A percentile compares a stretch with the other conserved stretches of the same genome.
These are phyloP conservation scores for Anthopleura xanthogrammica DNA, from an alignment of 92 coral and sea anemone genomes.

Conservation along the genomic window DNA sequence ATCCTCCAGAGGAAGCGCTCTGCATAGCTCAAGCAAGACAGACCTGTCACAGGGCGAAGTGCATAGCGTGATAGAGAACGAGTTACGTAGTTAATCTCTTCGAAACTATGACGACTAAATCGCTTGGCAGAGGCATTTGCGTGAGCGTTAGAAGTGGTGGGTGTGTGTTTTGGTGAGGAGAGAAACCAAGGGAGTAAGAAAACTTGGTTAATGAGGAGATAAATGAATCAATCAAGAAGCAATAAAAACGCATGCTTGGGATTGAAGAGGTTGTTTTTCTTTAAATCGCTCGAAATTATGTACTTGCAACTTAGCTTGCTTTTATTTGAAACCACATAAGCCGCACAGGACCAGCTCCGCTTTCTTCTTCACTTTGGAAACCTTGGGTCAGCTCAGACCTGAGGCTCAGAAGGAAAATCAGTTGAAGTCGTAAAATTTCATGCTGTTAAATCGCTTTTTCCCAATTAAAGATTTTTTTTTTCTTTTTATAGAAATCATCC, in stretches of 20 bases:
- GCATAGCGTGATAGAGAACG: neutral
- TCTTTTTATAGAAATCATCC: slow-evolving; percentile 3
- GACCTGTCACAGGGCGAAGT: neutral
- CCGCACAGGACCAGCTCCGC: neutral
- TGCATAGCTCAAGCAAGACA: neutral
- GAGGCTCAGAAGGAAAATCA: neutral
- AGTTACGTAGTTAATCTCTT: neutral
- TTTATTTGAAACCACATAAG: neutral
- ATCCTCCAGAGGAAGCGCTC: neutral
- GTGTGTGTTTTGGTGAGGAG: neutral
- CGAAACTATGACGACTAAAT: slow-evolving; percentile 1
- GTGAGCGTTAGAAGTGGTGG: slow-evolving; percentile 1
- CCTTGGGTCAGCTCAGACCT: neutral
- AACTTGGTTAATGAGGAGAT: neutral
- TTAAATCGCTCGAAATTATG: neutral
- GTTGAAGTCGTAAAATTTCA: neutral
- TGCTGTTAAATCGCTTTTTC: neutral
- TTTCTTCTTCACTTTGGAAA: neutral
- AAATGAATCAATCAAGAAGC: slow-evolving; percentile 5
- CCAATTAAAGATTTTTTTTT: neutral
- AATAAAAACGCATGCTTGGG: neutral
- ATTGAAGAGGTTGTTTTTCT: neutral
- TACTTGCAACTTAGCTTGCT: neutral
- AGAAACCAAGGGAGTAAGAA: neutral
- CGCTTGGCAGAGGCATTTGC: slow-evolving; percentile 1